These are phyloP conservation scores for Tiliacea citrago DNA, from an alignment of 2,888 invertebrate genomes.

Conservation along the genomic window DNA sequence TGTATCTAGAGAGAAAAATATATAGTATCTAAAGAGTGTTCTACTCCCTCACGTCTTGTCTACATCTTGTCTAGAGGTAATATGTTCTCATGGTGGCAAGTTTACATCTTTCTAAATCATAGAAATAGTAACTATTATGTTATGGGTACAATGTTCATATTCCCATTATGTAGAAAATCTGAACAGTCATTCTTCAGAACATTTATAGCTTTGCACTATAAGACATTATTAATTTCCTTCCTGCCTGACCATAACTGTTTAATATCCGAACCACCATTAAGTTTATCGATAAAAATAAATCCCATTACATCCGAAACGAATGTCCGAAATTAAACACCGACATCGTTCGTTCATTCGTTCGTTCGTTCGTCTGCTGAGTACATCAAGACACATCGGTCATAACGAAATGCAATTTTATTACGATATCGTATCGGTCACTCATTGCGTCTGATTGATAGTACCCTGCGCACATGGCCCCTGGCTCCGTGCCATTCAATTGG, in stretches of 20 bases:
- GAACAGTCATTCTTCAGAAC: not conserved
- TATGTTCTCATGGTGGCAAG: not conserved
- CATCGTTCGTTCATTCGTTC: slow-evolving; percentile 26
- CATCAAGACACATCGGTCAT: slow-evolving; percentile 59
- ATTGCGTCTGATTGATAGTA: slow-evolving; percentile 65
- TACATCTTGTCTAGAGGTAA: not conserved
- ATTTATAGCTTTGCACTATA: slow-evolving; percentile 11
- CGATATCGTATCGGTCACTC: slow-evolving; percentile 60
- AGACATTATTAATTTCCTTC: slow-evolving; percentile 44
- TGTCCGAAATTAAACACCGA: slow-evolving; percentile 50
- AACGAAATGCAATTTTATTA: slow-evolving; percentile 64
- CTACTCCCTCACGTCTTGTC: too few relatives aligned
- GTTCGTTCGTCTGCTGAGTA: slow-evolving; percentile 5
- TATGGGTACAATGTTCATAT: not conserved
- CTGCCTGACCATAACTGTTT: slow-evolving; percentile 34
- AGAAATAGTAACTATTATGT: not conserved
- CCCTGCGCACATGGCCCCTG: slow-evolving; percentile 58
- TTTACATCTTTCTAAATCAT: not conserved
- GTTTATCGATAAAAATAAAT: slow-evolving; percentile 56
- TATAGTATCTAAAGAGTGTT: too few relatives aligned
- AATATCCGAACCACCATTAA: slow-evolving; percentile 42
- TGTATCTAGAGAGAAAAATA: too few relatives aligned
- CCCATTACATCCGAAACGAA: slow-evolving; percentile 43
- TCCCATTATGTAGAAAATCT: not conserved
- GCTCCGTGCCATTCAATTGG: slow-evolving; percentile 56